Evolutionary conservation across 2,888 invertebrate species (phyloP).

Genomic region (Alviniconcha strummeri): DNA sequence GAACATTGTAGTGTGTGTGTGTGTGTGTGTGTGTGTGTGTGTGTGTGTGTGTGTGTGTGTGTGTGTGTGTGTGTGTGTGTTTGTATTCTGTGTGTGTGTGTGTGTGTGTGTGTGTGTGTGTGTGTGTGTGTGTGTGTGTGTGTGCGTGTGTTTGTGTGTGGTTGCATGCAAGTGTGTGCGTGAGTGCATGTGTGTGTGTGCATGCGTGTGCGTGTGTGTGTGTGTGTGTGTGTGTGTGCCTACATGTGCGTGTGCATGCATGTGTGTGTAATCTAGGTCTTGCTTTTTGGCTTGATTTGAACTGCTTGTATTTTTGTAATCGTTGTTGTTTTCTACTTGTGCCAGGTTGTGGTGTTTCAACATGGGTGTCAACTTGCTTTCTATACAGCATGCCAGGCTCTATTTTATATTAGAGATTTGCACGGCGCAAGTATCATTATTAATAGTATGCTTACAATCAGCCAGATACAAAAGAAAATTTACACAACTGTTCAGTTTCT

Average conservation of each 20-base stretch:
- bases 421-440: too few relatives aligned
- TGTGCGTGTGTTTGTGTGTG: not conserved
- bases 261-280: not conserved
- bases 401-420: too few relatives aligned
- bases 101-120: conserved; percentile 9
- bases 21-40: too few relatives aligned
- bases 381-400: too few relatives aligned
- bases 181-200: not conserved
- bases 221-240: not conserved
- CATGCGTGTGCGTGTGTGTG: not conserved
- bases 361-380: too few relatives aligned
- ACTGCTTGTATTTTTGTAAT: not conserved
- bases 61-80: not conserved
- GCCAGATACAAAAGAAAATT: too few relatives aligned
- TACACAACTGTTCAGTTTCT: too few relatives aligned
- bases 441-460: too few relatives aligned
- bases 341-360: too few relatives aligned
- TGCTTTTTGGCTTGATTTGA: not conserved
- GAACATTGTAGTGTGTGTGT: too few relatives aligned
- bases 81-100: not conserved
- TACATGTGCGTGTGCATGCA: not conserved
- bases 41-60: too few relatives aligned
- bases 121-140: not conserved
- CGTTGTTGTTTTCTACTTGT: too few relatives aligned
- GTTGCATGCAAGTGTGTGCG: not conserved